Conservation (phyloP, 1,140 invertebrate genomes). For the Holcopasites calliopsidis region DNA sequence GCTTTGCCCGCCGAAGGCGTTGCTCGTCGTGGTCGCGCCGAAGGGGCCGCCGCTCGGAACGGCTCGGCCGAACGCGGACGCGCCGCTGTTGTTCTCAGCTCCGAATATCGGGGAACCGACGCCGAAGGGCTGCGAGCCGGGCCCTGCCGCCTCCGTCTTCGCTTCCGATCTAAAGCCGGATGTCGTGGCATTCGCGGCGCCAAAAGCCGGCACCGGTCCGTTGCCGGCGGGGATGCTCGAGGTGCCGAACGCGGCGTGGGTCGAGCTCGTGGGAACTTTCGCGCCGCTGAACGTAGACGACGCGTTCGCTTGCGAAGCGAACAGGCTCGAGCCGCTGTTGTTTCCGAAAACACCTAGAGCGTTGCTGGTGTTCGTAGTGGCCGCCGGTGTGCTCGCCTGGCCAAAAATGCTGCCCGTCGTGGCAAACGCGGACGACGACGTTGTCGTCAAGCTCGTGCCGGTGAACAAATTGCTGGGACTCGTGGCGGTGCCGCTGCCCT, state of each 20-base stretch:
- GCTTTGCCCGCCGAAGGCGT: background rate
- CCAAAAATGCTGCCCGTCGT: conserved; percentile 19
- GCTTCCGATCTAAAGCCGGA: conserved; percentile 41
- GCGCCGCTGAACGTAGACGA: too few species aligned
- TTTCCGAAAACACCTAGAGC: conserved; percentile 14
- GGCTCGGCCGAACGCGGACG: conserved; percentile 7
- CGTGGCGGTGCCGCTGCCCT: background rate
- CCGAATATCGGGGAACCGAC: conserved; percentile 20
- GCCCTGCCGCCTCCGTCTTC: background rate
- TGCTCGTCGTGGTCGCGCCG: background rate
- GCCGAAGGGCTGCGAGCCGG: conserved; percentile 37
- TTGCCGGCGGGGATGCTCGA: background rate
- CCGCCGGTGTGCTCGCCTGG: background rate
- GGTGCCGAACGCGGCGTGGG: conserved; percentile 18
- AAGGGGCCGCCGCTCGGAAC: conserved; percentile 1
- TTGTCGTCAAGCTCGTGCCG: background rate
- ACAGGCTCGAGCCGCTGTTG: conserved; percentile 14
- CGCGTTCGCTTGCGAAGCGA: conserved; percentile 25
- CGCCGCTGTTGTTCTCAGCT: background rate
- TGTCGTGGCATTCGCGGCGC: background rate
- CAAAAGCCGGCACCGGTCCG: conserved; percentile 32
- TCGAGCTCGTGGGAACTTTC: too few species aligned
- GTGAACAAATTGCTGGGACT: conserved; percentile 34
- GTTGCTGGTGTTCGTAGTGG: conserved; percentile 24
- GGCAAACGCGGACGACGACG: background rate